phyloP scores from a whole-genome alignment of 2,797 vertebrate species.

The Hapalemur alaotrensis region DNA sequence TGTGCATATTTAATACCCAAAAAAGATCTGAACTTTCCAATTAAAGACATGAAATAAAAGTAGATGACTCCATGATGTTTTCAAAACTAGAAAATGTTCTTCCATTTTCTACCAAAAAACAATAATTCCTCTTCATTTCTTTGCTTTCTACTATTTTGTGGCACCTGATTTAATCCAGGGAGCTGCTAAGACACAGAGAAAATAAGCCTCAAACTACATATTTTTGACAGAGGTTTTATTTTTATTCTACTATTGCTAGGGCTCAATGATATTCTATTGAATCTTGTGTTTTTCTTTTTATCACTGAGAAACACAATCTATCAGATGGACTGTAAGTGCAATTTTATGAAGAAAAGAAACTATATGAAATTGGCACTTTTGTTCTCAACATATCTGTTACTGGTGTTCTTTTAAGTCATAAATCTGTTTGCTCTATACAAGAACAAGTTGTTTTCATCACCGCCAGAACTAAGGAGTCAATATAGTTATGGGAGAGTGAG shows the following conservation, averaged over 20 bases:
- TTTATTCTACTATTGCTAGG: conserved; percentile 29
- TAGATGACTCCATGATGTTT: not conserved
- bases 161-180: not conserved
- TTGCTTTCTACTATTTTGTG: not conserved
- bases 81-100: not conserved
- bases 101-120: not conserved
- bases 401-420: conserved; percentile 46
- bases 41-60: not conserved
- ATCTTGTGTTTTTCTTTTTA: conserved; percentile 57
- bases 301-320: conserved; percentile 48
- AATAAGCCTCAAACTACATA: not conserved
- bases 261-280: conserved; percentile 4
- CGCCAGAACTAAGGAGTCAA: conserved; percentile 39
- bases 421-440: conserved; percentile 38
- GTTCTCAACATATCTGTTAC: conserved; percentile 41
- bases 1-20: not conserved
- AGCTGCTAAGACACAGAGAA: not conserved
- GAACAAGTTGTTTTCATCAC: conserved; percentile 52
- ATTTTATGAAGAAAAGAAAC: conserved; percentile 60
- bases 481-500: not conserved
- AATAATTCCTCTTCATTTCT: not conserved
- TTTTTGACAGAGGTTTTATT: conserved; percentile 36
- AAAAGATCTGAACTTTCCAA: not conserved
- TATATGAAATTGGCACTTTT: conserved; percentile 62
- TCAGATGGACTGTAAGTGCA: conserved; percentile 23